A percentile compares a stretch with the other conserved stretches of the same genome.
Conservation (phyloP, 2,888 invertebrate species). For the Rosalia funebris region DNA sequence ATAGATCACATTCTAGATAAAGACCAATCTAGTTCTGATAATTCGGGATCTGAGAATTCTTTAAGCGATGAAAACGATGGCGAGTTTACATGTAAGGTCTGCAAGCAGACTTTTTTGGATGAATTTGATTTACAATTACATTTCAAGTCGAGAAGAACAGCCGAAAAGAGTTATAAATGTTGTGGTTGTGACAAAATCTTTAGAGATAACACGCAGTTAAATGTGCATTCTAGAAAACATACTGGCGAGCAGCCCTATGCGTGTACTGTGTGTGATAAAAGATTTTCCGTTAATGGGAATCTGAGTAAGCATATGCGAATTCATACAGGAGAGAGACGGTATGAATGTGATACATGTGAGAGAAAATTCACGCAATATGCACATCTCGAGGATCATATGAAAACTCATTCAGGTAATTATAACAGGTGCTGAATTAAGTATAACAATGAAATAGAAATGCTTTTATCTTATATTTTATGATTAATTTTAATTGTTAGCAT, state of each 20-base stretch:
- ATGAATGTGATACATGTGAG: conserved; percentile 56
- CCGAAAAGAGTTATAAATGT: conserved; percentile 52
- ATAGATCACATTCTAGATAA: background rate
- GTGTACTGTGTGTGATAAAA: conserved; percentile 55
- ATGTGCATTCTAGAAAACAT: conserved; percentile 56
- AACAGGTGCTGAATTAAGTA: too few relatives aligned
- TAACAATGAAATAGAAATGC: too few relatives aligned
- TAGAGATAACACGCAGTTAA: conserved; percentile 57
- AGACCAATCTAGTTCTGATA: background rate
- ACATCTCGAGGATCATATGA: conserved; percentile 58
- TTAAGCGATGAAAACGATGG: conserved; percentile 25
- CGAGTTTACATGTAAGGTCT: conserved; percentile 51
- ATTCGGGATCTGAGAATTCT: conserved; percentile 3
- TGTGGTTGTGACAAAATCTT: conserved; percentile 57
- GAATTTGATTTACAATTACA: conserved; percentile 48
- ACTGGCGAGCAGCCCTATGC: conserved; percentile 60
- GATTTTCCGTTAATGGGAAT: conserved; percentile 60
- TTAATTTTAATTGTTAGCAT: too few relatives aligned
- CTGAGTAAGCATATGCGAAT: conserved; percentile 58
- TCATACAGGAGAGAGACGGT: conserved; percentile 56
- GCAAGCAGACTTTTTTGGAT: conserved; percentile 47
- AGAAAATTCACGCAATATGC: conserved; percentile 59
- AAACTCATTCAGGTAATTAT: conserved; percentile 57
- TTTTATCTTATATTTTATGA: too few relatives aligned
- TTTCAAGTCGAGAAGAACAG: conserved; percentile 45